Evolutionary conservation across 2,113 vertebrate species (phyloP).

Genomic region (Octodon degus): DNA sequence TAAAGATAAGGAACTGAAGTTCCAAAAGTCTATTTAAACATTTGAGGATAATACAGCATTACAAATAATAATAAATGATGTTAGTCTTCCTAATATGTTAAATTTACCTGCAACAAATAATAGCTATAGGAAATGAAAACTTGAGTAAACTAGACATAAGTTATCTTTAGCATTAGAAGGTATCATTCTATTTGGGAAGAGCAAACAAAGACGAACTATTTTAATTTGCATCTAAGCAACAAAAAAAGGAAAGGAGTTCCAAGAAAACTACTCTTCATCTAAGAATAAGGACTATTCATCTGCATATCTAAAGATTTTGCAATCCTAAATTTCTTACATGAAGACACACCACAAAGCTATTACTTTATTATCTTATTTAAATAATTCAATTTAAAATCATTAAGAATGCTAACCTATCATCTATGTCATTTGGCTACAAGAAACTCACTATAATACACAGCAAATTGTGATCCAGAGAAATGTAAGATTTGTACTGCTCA

Average conservation of each 20-base stretch:
- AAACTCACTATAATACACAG: neutral
- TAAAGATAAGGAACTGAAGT: slow-evolving; percentile 21
- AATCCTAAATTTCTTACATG: slow-evolving; percentile 26
- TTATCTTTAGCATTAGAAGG: slow-evolving; percentile 17
- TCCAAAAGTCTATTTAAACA: slow-evolving; percentile 56
- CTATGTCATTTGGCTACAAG: slow-evolving; percentile 9
- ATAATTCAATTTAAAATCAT: slow-evolving; percentile 42
- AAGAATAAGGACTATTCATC: neutral
- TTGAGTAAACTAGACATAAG: neutral
- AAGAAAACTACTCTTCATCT: neutral
- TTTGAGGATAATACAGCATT: slow-evolving; percentile 41
- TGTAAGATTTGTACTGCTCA: slow-evolving; percentile 30
- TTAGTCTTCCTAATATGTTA: slow-evolving; percentile 41
- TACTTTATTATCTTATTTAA: slow-evolving; percentile 36
- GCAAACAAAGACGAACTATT: slow-evolving; percentile 8
- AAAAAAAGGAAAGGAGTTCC: neutral
- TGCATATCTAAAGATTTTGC: neutral
- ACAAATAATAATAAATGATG: neutral
- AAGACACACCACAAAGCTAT: slow-evolving; percentile 13
- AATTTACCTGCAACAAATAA: slow-evolving; percentile 53
- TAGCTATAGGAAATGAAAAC: slow-evolving; percentile 30
- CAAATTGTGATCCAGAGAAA: slow-evolving; percentile 51
- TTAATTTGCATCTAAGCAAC: neutral
- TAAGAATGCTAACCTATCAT: slow-evolving; percentile 2
- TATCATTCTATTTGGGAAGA: slow-evolving; percentile 16